Evolutionary conservation across 2,113 vertebrate species (phyloP).

Genomic region (Protomyctophum bolini): DNA sequence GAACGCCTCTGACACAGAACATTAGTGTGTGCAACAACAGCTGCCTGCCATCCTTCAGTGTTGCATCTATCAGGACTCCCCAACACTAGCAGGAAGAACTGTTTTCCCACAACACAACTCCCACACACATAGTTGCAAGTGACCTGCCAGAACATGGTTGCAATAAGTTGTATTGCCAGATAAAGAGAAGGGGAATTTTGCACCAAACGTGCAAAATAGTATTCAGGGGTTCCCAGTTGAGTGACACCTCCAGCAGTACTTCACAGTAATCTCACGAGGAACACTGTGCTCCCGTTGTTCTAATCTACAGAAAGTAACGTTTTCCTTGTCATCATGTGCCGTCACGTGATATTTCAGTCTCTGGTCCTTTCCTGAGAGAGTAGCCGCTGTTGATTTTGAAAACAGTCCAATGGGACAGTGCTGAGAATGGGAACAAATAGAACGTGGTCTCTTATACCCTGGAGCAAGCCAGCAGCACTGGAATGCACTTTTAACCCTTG

Average conservation of each 20-base stretch:
- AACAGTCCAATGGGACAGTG: conserved; percentile 30
- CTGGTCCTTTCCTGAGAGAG: conserved; percentile 25
- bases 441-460: conserved; percentile 21
- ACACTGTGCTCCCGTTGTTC: neutral
- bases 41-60: conserved; percentile 60
- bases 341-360: conserved; percentile 10
- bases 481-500: conserved; percentile 11
- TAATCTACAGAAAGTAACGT: neutral
- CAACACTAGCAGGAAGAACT: conserved; percentile 28
- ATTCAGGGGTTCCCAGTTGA: neutral
- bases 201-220: too few relatives aligned
- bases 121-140: conserved; percentile 44
- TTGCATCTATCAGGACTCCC: conserved; percentile 35
- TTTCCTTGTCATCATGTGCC: conserved; percentile 34
- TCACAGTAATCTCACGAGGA: conserved; percentile 7
- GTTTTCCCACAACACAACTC: conserved; percentile 63
- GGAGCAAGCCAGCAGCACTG: conserved; percentile 33
- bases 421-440: conserved; percentile 46
- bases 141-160: conserved; percentile 34
- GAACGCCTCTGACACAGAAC: conserved; percentile 15
- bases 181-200: conserved; percentile 2
- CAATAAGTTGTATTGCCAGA: conserved; percentile 27
- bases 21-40: conserved; percentile 60
- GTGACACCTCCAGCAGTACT: neutral
- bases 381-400: conserved; percentile 41